A percentile compares a stretch with the other conserved stretches of the same genome.
phyloP scores from a whole-genome alignment of 1,140 invertebrate genomes.

The Euschistus heros region DNA sequence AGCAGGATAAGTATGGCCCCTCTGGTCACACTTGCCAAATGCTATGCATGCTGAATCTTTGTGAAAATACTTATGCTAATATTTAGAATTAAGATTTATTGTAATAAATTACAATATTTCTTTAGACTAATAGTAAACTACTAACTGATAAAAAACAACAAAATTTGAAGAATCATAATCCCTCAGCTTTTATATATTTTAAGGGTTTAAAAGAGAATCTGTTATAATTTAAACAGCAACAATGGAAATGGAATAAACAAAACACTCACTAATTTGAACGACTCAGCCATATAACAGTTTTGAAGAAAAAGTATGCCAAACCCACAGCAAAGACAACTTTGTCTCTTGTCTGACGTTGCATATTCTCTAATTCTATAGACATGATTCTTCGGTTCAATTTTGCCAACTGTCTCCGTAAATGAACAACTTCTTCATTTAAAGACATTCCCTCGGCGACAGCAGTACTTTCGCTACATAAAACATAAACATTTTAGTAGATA shows the following conservation, averaged over 20 bases:
- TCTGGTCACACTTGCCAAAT: too few relatives aligned
- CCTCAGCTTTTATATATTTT: too few relatives aligned
- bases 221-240: neutral
- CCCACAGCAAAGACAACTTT: conserved; percentile 70
- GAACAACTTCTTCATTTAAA: conserved; percentile 64
- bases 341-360: conserved; percentile 67
- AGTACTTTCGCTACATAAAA: conserved; percentile 22
- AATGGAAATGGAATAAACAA: too few relatives aligned
- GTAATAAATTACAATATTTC: too few relatives aligned
- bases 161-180: too few relatives aligned
- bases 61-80: too few relatives aligned
- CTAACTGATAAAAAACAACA: too few relatives aligned
- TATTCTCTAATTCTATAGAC: conserved; percentile 68
- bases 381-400: conserved; percentile 75
- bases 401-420: conserved; percentile 68
- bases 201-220: too few relatives aligned
- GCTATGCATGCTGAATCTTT: too few relatives aligned
- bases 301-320: conserved; percentile 70
- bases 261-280: conserved; percentile 22
- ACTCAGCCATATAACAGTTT: conserved; percentile 71
- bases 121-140: too few relatives aligned
- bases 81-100: too few relatives aligned
- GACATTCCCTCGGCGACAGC: conserved; percentile 41
- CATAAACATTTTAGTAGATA: neutral
- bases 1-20: too few relatives aligned